Evolutionary conservation across 2,888 invertebrate genomes (phyloP).

Genomic region (Lasioglossum zephyrum): DNA sequence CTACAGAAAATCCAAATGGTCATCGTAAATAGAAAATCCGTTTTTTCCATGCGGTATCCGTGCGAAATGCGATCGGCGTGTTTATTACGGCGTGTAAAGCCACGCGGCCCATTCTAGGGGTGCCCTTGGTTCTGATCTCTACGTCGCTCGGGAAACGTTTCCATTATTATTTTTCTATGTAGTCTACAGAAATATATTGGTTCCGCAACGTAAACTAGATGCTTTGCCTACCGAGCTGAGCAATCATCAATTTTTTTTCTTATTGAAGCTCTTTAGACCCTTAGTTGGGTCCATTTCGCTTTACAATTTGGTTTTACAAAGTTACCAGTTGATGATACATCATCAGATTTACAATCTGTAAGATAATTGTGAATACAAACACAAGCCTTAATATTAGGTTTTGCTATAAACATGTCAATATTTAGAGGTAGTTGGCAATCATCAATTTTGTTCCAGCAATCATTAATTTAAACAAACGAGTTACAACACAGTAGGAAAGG

Average conservation of each 20-base stretch:
- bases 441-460: too few relatives aligned
- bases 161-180: background rate
- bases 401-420: too few relatives aligned
- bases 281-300: too few relatives aligned
- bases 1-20: conserved; percentile 79
- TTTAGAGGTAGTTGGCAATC: too few relatives aligned
- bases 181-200: background rate
- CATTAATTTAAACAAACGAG: too few relatives aligned
- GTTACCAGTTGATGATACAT: too few relatives aligned
- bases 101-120: conserved; percentile 53
- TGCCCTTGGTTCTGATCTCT: background rate
- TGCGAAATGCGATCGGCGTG: conserved; percentile 73
- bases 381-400: too few relatives aligned
- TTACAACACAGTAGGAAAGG: background rate
- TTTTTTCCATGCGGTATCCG: conserved; percentile 70
- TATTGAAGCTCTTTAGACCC: too few relatives aligned
- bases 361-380: too few relatives aligned
- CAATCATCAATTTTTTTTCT: too few relatives aligned
- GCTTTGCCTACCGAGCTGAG: background rate
- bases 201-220: background rate
- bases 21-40: conserved; percentile 83
- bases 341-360: too few relatives aligned
- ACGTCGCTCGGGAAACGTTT: background rate
- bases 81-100: conserved; percentile 70
- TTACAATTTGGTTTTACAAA: too few relatives aligned